Evolutionary conservation across 2,113 vertebrate genomes (phyloP).

Genomic region (Seriola quinqueradiata): DNA sequence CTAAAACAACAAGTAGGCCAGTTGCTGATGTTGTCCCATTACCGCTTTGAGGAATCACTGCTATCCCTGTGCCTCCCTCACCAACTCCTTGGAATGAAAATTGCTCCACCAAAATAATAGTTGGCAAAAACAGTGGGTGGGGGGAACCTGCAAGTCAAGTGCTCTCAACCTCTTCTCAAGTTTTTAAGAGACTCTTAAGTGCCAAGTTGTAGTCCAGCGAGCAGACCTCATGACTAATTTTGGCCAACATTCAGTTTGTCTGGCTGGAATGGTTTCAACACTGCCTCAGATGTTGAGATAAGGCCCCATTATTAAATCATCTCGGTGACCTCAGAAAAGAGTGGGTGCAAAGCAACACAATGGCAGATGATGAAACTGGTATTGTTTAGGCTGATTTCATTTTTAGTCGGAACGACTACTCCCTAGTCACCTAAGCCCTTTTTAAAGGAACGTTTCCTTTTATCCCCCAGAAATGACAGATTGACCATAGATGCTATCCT

Average conservation of each 20-base stretch:
- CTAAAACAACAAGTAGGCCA: neutral
- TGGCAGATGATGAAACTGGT: slow-evolving; percentile 43
- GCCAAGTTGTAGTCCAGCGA: slow-evolving; percentile 11
- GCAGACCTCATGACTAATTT: slow-evolving; percentile 50
- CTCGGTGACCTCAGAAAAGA: slow-evolving; percentile 32
- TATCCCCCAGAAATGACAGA: slow-evolving; percentile 24
- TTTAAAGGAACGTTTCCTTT: slow-evolving; percentile 3
- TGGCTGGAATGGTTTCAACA: slow-evolving; percentile 35
- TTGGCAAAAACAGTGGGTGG: slow-evolving; percentile 53
- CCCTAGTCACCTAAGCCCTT: slow-evolving; percentile 23
- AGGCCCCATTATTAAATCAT: slow-evolving; percentile 18
- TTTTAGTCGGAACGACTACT: slow-evolving; percentile 36
- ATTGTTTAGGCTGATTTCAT: slow-evolving; percentile 49
- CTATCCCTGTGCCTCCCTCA: neutral
- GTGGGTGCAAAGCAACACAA: slow-evolving; percentile 9
- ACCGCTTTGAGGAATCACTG: slow-evolving; percentile 25
- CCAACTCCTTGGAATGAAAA: slow-evolving; percentile 52
- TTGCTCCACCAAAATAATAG: slow-evolving; percentile 44
- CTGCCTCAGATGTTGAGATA: slow-evolving; percentile 51
- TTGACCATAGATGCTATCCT: slow-evolving; percentile 22
- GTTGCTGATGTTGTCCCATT: slow-evolving; percentile 46
- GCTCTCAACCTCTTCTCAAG: slow-evolving; percentile 61
- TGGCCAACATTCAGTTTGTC: slow-evolving; percentile 38
- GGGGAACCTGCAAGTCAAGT: slow-evolving; percentile 42
- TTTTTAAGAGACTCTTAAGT: slow-evolving; percentile 66